phyloP scores from a whole-genome alignment of 2,888 invertebrate species.

The Amiota communis region DNA sequence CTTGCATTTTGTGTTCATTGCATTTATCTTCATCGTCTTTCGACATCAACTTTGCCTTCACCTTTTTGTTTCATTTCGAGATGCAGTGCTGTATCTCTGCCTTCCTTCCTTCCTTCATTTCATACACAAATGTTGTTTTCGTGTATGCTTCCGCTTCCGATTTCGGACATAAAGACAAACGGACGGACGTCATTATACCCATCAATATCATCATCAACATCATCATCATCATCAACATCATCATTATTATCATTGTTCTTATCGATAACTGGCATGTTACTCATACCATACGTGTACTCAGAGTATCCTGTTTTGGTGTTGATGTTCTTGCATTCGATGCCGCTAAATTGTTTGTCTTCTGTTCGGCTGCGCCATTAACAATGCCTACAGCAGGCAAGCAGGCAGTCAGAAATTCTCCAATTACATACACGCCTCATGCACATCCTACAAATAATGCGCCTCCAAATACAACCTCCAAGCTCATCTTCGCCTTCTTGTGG shows the following conservation, averaged over 20 bases:
- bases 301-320: constrained; percentile 9
- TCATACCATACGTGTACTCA: constrained; percentile 17
- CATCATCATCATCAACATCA: no score
- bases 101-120: no score
- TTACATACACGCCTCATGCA: constrained; percentile 42
- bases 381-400: neutral
- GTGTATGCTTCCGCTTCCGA: constrained; percentile 51
- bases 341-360: constrained; percentile 62
- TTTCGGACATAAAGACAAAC: constrained; percentile 21
- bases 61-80: no score
- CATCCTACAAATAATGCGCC: constrained; percentile 65
- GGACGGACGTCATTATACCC: neutral
- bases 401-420: neutral
- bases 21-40: constrained; percentile 30
- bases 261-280: neutral
- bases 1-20: neutral
- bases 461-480: constrained; percentile 63
- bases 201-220: neutral
- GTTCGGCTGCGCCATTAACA: constrained; percentile 27
- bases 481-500: neutral
- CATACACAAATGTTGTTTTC: constrained; percentile 12
- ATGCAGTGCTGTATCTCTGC: neutral
- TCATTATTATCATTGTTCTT: no score
- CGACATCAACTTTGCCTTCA: no score
- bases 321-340: constrained; percentile 48